Conservation (phyloP, 2,113 vertebrate species). For the Carassius auratus region DNA sequence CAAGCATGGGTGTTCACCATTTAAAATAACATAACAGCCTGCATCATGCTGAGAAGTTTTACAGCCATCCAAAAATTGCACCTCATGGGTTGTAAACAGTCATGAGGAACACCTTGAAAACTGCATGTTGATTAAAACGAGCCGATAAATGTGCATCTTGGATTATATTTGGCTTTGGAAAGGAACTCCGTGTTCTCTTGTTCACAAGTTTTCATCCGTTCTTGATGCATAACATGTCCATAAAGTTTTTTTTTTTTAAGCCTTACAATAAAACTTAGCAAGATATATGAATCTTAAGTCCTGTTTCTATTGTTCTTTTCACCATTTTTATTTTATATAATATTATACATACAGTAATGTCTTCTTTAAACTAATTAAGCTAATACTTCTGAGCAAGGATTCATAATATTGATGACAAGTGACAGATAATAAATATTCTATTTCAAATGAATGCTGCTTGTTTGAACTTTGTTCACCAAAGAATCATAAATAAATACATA, state of each 20-base stretch:
- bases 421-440: neutral
- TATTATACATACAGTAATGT: neutral
- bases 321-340: neutral
- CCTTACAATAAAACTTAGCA: neutral
- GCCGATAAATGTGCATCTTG: slow-evolving; percentile 18
- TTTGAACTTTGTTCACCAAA: neutral
- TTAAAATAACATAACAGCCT: slow-evolving; percentile 41
- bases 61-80: slow-evolving; percentile 35
- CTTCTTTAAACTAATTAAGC: too few relatives aligned
- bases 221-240: neutral
- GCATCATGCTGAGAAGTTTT: slow-evolving; percentile 37
- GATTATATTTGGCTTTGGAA: slow-evolving; percentile 1
- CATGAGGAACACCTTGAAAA: slow-evolving; percentile 40
- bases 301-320: neutral
- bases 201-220: neutral
- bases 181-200: neutral
- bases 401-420: neutral
- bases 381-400: neutral
- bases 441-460: neutral
- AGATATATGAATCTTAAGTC: neutral
- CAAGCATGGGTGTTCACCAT: slow-evolving; percentile 47
- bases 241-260: neutral
- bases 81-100: slow-evolving; percentile 35
- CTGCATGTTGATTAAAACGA: slow-evolving; percentile 28
- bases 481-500: neutral